Conservation (phyloP, 2,113 vertebrate genomes). For the Coryphaenoides rupestris region DNA sequence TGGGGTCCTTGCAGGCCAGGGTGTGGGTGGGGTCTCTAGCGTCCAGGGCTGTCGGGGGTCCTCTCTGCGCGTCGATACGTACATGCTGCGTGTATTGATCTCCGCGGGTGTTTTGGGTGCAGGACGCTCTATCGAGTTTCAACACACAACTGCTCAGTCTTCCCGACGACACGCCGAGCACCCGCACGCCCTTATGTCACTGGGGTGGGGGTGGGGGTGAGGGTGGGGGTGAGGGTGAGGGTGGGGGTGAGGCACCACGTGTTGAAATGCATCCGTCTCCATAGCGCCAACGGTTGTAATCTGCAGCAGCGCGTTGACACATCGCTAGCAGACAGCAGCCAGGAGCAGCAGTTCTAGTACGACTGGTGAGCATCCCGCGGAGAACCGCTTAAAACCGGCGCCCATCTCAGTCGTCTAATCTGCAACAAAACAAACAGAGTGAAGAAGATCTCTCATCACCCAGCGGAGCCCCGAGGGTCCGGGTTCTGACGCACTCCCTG, state of each 20-base stretch:
- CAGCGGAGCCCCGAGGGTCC: too few species aligned
- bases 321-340: too few species aligned
- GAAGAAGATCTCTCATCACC: too few species aligned
- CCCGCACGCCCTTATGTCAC: constrained; percentile 41
- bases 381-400: too few species aligned
- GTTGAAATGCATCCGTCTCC: neutral
- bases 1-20: neutral
- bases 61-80: constrained; percentile 54
- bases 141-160: constrained; percentile 57
- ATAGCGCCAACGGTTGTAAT: neutral
- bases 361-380: too few species aligned
- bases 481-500: constrained; percentile 15
- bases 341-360: too few species aligned
- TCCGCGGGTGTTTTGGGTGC: constrained; percentile 65
- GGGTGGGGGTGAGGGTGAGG: neutral
- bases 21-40: constrained; percentile 47
- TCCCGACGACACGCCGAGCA: constrained; percentile 15
- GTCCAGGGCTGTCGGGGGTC: neutral
- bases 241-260: constrained; percentile 4
- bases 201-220: neutral
- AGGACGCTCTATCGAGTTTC: constrained; percentile 65
- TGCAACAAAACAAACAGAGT: too few species aligned
- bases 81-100: constrained; percentile 71
- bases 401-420: too few species aligned
- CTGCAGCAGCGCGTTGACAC: neutral